These are phyloP conservation scores for Callaeas wilsoni DNA, from an alignment of 2,113 vertebrate genomes.

Conservation along the genomic window DNA sequence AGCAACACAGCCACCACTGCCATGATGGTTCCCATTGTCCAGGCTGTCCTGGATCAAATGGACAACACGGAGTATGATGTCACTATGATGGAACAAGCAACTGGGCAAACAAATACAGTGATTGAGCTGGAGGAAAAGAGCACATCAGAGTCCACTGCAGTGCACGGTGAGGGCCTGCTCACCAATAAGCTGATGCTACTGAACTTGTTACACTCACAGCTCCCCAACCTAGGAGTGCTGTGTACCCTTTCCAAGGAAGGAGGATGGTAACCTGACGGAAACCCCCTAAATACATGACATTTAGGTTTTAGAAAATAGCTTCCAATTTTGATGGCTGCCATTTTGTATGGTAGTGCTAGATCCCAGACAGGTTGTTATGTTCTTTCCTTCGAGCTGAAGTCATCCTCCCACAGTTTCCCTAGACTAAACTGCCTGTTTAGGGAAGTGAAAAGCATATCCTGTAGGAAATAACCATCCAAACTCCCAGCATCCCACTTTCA, in stretches of 20 bases:
- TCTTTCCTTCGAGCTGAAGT: not conserved
- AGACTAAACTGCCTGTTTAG: not conserved
- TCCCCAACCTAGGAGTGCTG: not conserved
- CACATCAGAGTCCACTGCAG: not conserved
- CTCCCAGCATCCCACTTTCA: not conserved
- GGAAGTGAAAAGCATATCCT: not conserved
- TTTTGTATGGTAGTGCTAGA: not conserved
- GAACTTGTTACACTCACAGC: not conserved
- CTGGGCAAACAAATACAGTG: conserved; percentile 1
- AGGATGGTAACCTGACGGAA: not conserved
- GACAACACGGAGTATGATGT: conserved; percentile 58
- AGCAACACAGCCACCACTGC: conserved; percentile 96
- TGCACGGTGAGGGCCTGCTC: conserved; percentile 5
- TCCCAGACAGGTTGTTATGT: not conserved
- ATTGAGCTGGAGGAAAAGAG: conserved; percentile 59
- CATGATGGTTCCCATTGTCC: conserved; percentile 97
- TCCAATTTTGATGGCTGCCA: not conserved
- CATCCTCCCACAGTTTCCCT: not conserved
- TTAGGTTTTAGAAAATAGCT: not conserved
- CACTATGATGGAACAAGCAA: not conserved
- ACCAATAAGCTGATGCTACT: not conserved
- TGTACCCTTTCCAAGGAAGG: not conserved
- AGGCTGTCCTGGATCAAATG: conserved; percentile 88
- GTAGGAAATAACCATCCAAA: not conserved
- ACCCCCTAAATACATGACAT: not conserved